Percentiles rank a stretch among this genome's conserved stretches.
Evolutionary conservation across 2,113 vertebrate genomes (phyloP).

Genomic region (Chaetorhynchus papuensis): DNA sequence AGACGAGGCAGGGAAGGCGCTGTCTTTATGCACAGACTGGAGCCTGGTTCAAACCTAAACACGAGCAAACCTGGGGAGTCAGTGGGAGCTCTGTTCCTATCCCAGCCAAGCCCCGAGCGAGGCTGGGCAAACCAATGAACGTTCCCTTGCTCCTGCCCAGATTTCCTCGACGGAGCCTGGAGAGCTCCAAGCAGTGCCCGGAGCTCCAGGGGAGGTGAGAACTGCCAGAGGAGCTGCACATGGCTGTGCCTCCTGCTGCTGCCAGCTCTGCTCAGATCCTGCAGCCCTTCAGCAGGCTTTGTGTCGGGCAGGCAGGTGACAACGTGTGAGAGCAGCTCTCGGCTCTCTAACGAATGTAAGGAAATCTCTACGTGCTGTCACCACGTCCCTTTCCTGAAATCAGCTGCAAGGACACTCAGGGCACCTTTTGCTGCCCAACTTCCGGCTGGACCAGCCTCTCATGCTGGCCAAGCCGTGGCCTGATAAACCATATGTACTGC

Average conservation of each 20-base stretch:
- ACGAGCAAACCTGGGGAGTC: neutral
- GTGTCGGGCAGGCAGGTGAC: neutral
- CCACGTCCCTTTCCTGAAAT: neutral
- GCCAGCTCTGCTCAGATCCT: neutral
- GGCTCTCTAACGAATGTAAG: rapidly evolving
- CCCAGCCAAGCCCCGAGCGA: neutral
- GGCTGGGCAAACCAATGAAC: neutral
- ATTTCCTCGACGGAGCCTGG: neutral
- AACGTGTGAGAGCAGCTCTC: rapidly evolving
- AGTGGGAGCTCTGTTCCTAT: neutral
- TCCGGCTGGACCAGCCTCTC: neutral
- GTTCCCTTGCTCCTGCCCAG: neutral
- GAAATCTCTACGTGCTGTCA: neutral
- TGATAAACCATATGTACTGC: neutral
- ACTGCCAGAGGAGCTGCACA: neutral
- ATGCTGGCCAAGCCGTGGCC: neutral
- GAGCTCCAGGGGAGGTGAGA: neutral
- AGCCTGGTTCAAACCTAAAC: neutral
- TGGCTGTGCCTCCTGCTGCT: neutral
- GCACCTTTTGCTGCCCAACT: neutral
- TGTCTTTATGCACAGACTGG: neutral
- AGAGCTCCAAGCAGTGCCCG: rapidly evolving
- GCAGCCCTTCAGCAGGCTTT: neutral
- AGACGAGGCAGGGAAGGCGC: neutral
- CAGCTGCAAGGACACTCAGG: neutral